Conservation (phyloP, 2,888 invertebrate genomes). For the Allolobophora icterica region DNA sequence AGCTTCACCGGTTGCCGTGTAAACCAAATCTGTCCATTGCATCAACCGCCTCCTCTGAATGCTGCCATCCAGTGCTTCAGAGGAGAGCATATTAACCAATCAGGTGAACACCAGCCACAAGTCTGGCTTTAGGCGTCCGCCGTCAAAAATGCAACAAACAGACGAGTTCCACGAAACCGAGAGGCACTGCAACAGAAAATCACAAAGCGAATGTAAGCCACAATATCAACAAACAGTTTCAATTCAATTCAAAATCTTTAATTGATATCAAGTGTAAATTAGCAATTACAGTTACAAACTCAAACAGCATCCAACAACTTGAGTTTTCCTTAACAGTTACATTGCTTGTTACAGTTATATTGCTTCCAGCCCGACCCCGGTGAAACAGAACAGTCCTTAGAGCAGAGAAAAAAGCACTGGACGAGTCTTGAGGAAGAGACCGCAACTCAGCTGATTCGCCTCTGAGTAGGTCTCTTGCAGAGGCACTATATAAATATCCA, state of each 20-base stretch:
- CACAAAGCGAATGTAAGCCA: not conserved
- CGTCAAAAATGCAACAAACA: conserved; percentile 13
- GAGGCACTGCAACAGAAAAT: not conserved
- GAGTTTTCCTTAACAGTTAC: no score
- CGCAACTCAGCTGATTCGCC: no score
- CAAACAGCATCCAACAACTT: no score
- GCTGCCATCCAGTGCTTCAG: conserved; percentile 19
- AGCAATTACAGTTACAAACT: no score
- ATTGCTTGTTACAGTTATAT: no score
- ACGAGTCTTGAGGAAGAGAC: no score
- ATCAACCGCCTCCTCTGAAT: not conserved
- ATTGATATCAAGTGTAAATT: not conserved
- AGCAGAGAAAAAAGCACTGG: no score
- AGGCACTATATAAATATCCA: no score
- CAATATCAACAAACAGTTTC: not conserved
- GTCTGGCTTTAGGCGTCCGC: not conserved
- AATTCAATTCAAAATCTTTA: not conserved
- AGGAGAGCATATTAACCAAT: not conserved
- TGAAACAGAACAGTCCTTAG: no score
- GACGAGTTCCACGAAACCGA: not conserved
- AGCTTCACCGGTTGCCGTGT: not conserved
- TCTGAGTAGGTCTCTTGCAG: no score
- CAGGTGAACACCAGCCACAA: conserved; percentile 3
- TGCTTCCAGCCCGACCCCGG: no score
- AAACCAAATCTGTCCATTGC: conserved; percentile 5